These are phyloP conservation scores for Amphipyra tragopoginis DNA, from an alignment of 2,888 invertebrate genomes.

Conservation along the genomic window DNA sequence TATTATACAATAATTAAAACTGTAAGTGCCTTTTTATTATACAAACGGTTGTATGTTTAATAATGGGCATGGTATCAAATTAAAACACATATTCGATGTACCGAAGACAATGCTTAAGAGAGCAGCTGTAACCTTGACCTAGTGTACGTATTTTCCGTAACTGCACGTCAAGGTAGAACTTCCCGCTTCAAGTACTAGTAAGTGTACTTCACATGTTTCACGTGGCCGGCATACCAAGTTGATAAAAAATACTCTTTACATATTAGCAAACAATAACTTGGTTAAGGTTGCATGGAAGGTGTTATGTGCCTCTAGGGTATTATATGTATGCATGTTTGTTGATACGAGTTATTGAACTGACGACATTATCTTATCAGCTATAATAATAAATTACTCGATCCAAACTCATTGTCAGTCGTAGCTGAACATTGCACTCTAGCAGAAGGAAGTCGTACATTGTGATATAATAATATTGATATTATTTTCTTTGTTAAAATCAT, in stretches of 20 bases:
- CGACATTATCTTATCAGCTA: slow-evolving; percentile 81
- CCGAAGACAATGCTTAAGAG: slow-evolving; percentile 26
- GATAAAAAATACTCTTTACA: slow-evolving; percentile 56
- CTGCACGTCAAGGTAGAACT: slow-evolving; percentile 63
- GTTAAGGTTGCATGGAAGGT: slow-evolving; percentile 53
- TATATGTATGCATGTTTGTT: slow-evolving; percentile 61
- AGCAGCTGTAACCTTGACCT: slow-evolving; percentile 69
- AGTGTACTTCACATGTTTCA: slow-evolving; percentile 54
- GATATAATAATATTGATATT: slow-evolving; percentile 29
- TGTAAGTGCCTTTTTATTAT: neutral
- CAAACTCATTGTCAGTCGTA: slow-evolving; percentile 66
- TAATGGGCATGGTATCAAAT: neutral
- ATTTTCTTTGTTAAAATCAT: slow-evolving; percentile 13
- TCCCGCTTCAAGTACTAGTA: slow-evolving; percentile 34
- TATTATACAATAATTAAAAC: neutral
- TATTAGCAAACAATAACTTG: slow-evolving; percentile 69
- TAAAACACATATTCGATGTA: slow-evolving; percentile 9
- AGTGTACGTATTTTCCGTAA: slow-evolving; percentile 64
- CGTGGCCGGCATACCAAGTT: slow-evolving; percentile 63
- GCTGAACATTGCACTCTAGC: slow-evolving; percentile 57
- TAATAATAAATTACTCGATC: slow-evolving; percentile 75
- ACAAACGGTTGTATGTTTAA: neutral
- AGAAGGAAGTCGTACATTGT: slow-evolving; percentile 47
- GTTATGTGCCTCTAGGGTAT: slow-evolving; percentile 62
- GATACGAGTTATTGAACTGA: slow-evolving; percentile 82